Base-by-base conservation (phyloP, 2,113 vertebrate species). In the Corvus hawaiiensis region DNA sequence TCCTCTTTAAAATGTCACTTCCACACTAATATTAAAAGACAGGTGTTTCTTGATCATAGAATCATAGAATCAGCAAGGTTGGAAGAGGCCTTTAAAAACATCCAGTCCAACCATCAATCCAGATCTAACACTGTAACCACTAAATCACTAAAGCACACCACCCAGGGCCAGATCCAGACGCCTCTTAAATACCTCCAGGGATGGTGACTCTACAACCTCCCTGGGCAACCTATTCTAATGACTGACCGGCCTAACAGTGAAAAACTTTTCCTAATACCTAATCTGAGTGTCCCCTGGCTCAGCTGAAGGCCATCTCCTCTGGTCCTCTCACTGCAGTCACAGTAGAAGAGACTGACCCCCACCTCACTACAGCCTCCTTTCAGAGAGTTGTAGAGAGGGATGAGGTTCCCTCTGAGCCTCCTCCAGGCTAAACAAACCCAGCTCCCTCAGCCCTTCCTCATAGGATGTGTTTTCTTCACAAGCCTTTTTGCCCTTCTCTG, bases 21-120 rank as follows among this genome's bases (percentile, higher is more conserved):
- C 10, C 13, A 2, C 1, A 2, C 30, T 52, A 11, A 33, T 1
- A 2, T 26, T 39, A 15, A 32, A 43, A 63, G 30, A 16, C 9
- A 8, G 1, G 0, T 32, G 6, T 46, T 73, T 54, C 27, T 59
- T 55, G 20, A 22, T 37, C 22, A 12, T 1, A 19, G 20, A 49
- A 48, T 55, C 7, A 9, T 13, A 44, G 44, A 46, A 54, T 39
- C 24, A 16, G 16, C 14, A 62, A 41, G 6, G 30, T 27, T 76
- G 55, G 20, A 35, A 61, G n/a, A 41, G 4, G 27, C 41, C 22
- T 55, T 55, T 49, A 11, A 55, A 22, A 20, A 76, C 2, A 62
- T 63, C 21, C 26, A 35, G 24, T 69, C 26, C 26, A 43, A 32
- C 14, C 17, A 6, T 49, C 41, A 61, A 11, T 13, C 11, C 30